Evolutionary conservation across 1,140 invertebrate species (phyloP), one percentile per base, ranked within the genome.

Genomic region (Pseudomyrmex concolor): DNA sequence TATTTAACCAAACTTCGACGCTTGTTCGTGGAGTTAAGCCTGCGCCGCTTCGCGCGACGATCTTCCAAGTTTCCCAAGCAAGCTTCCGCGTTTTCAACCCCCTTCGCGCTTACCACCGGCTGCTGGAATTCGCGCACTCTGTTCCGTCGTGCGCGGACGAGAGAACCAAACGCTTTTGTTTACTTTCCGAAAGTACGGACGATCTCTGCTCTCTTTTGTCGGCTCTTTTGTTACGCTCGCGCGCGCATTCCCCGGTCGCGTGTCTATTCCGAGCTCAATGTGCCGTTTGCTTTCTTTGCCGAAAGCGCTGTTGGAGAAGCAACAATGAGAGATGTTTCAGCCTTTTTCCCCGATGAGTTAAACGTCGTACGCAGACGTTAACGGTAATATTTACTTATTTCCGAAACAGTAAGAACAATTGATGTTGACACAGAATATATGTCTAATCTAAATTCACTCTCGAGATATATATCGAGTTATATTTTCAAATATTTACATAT

Each of bases 1-100:
- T 89, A 89, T 89, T 89, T 89, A 89, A 85, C 72, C 70, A 64
- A 89, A 89, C 72, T 89, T 89, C 60, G 71, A 83, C 82, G 63
- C 73, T 80, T 81, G 86, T 80, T 83, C 71, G 55, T 60, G 45
- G 22, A 67, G 50, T 74, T 77, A 70, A 70, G 64, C 71, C 72
- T 68, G 74, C 57, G 57, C 66, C 60, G 1, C 43, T 22, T 76
- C 72, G 45, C 60, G 19, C 43, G 17, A 43, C 73, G 57, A 15
- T 13, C 48, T 72, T 64, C 60, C 19, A 85, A 86, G 72, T 81
- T 86, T 57, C 54, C 34, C 34, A 34, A 34, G 22, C 43, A 62
- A 48, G 25, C 45, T 84, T 25, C 54, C 59, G 59, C 74, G 34
- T 25, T 60, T 72, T 48, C 55, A 57, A 17, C 9, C 22, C 50